These are phyloP conservation scores for Neocloeon triangulifer DNA, from an alignment of 1,140 invertebrate genomes.

Conservation along the genomic window DNA sequence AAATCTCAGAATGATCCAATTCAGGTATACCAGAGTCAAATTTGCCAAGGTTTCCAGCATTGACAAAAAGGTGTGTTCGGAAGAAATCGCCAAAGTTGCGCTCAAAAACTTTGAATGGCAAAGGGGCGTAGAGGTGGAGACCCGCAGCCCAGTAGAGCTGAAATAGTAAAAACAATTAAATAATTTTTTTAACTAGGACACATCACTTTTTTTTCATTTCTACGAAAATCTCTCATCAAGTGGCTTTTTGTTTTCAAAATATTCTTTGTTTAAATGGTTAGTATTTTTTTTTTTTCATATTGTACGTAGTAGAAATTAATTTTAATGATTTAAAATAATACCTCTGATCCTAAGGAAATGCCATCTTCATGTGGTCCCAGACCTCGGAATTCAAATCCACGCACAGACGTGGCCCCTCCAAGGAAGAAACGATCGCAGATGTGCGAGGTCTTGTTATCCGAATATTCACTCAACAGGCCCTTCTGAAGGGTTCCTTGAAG, in stretches of 20 bases:
- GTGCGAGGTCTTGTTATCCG: slow-evolving; percentile 31
- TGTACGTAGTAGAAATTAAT: too few relatives aligned
- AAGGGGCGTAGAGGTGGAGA: slow-evolving; percentile 57
- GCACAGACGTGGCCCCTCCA: slow-evolving; percentile 59
- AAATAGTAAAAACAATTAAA: too few relatives aligned
- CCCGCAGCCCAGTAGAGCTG: slow-evolving; percentile 57
- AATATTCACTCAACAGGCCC: slow-evolving; percentile 41
- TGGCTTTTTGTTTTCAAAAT: too few relatives aligned
- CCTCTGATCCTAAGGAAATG: slow-evolving; percentile 37
- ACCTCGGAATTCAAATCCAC: slow-evolving; percentile 63
- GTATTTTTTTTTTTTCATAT: neutral
- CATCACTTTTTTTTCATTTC: too few relatives aligned
- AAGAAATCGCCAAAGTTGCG: slow-evolving; percentile 58
- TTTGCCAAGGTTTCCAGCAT: slow-evolving; percentile 41
- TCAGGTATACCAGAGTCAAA: neutral
- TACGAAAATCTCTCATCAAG: too few relatives aligned
- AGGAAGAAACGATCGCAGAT: slow-evolving; percentile 67
- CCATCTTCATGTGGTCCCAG: slow-evolving; percentile 57
- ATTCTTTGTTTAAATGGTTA: neutral
- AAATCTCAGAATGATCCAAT: slow-evolving; percentile 5
- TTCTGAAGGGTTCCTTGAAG: slow-evolving; percentile 44
- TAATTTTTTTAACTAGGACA: too few relatives aligned
- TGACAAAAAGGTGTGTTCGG: slow-evolving; percentile 61
- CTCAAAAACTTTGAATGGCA: slow-evolving; percentile 55
- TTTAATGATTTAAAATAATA: too few relatives aligned